Conservation (phyloP, 1,140 invertebrate genomes). For the Oncopeltus fasciatus region DNA sequence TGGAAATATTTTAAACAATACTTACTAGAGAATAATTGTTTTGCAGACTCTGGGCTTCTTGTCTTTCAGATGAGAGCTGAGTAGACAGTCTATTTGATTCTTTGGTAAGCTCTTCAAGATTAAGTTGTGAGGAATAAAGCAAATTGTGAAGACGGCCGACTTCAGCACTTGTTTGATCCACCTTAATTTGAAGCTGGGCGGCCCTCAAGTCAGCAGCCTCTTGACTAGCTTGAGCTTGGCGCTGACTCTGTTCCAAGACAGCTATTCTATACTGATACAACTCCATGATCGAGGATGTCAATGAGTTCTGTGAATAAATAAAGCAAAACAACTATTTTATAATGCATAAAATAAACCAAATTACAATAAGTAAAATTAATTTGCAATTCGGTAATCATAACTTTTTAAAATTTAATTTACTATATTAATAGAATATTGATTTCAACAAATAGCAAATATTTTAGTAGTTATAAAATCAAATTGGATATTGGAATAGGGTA, state of each 20-base stretch:
- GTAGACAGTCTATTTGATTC: conserved; percentile 27
- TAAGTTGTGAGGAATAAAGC: conserved; percentile 35
- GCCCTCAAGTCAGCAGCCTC: conserved; percentile 36
- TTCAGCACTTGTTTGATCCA: conserved; percentile 34
- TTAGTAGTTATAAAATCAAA: no score
- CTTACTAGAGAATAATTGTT: conserved; percentile 18
- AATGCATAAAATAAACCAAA: neutral
- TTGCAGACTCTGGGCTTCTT: conserved; percentile 9
- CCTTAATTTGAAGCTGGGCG: conserved; percentile 35
- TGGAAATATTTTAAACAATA: no score
- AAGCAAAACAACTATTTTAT: neutral
- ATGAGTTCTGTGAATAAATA: conserved; percentile 29
- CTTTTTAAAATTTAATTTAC: neutral
- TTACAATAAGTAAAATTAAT: neutral
- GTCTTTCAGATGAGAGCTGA: conserved; percentile 7
- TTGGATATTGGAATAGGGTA: no score
- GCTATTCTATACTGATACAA: conserved; percentile 49
- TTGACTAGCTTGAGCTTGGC: conserved; percentile 34
- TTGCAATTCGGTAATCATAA: neutral
- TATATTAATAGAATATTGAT: neutral
- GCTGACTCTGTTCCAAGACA: conserved; percentile 36
- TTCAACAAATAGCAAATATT: neutral
- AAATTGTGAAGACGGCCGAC: conserved; percentile 35
- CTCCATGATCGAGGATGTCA: conserved; percentile 52
- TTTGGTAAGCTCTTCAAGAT: conserved; percentile 31